Base-by-base conservation (phyloP, 2,797 vertebrate species). In the Sus cebifrons region DNA sequence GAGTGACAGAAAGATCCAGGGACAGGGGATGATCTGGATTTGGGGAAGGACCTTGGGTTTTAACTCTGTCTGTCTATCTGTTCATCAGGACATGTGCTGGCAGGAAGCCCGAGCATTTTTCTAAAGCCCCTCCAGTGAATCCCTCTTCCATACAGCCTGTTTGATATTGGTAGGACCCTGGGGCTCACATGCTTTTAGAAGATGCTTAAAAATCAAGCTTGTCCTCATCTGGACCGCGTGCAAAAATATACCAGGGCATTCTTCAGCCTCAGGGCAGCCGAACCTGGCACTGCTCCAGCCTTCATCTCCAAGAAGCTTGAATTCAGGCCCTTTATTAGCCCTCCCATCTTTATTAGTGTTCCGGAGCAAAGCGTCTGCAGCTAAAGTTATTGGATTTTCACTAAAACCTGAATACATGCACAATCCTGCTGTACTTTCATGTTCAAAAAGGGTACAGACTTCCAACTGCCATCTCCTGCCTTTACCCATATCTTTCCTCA, bases 341-440 rank as follows among this genome's bases (percentile, higher is more conserved):
- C 97, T 98, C 96, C 95, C 97, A 92, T 98, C 98, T 98, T 98
- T 98, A 97, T 98, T 96, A 96, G 93, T 83, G 95, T 98, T 98
- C 98, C 94, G 96, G 97, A 98, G 98, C 96, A 96, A 96, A 94
- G 97, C 77, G 96, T 98, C 98, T 98, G 97, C 97, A 96, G 98
- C 88, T 96, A 82, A 98, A 97, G 96, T 98, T 98, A 98, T 97
- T 98, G 98, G 98, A 98, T 99, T 98, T 98, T 98, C 98, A 97
- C 97, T 99, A 98, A 99, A 98, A 97, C 96, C 97, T 98, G 98
- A 98, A 98, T 97, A 97, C 89, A 97, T 95, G 97, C 97, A 97
- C 94, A 97, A 96, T 96, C 95, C 97, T 98, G 98, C 98, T 98
- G 96, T 97, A 95, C 98, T 98, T 98, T 98, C 97, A 97, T 98